Conservation (phyloP, 2,113 vertebrate genomes). For the Corythaixoides concolor region DNA sequence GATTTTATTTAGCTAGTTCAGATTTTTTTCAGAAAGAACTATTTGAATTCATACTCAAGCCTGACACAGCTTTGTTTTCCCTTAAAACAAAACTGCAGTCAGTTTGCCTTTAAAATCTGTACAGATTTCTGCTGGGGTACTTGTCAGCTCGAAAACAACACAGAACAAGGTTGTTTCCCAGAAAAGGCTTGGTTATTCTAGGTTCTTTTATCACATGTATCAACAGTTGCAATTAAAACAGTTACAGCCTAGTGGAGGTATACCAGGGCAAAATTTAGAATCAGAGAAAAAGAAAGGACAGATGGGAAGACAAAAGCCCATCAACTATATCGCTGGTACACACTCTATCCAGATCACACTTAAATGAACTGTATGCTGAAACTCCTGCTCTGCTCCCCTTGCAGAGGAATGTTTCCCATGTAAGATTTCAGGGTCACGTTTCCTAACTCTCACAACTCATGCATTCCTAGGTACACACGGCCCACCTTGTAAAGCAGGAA, state of each 20-base stretch:
- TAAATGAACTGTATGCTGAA: background rate
- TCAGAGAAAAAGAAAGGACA: background rate
- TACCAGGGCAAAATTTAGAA: background rate
- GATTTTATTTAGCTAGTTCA: background rate
- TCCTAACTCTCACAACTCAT: background rate
- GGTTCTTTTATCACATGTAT: background rate
- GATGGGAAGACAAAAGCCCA: background rate
- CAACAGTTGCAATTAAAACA: background rate
- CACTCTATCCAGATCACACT: background rate
- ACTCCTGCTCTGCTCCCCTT: background rate
- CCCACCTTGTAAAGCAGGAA: background rate
- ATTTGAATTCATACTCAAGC: background rate
- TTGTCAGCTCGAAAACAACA: background rate
- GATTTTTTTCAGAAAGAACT: background rate
- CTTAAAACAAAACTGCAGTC: background rate
- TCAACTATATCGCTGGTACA: background rate
- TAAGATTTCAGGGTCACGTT: slow-evolving; percentile 10
- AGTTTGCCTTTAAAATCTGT: background rate
- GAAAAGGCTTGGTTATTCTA: background rate
- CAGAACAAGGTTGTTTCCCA: background rate
- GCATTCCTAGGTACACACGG: background rate
- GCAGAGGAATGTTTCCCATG: background rate
- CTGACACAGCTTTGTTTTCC: background rate
- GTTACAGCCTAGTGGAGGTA: background rate
- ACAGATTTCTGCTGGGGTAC: background rate